Evolutionary conservation across 2,113 vertebrate genomes (phyloP).

Genomic region (Vanacampus margaritifer): DNA sequence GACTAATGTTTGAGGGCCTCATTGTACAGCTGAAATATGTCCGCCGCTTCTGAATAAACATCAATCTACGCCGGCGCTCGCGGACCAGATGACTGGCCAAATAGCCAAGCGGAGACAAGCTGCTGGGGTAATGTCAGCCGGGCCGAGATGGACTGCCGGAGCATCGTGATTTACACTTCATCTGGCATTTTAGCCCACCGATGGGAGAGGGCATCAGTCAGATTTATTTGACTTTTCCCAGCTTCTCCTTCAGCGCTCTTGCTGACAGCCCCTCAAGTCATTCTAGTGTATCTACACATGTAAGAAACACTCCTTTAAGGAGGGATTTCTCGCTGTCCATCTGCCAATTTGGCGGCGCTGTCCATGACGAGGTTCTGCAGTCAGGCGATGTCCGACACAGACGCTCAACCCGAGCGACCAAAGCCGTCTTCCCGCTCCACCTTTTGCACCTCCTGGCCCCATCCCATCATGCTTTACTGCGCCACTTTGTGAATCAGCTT

Average conservation of each 20-base stretch:
- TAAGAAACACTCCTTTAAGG: slow-evolving; percentile 62
- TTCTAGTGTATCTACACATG: slow-evolving; percentile 70
- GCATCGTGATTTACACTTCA: slow-evolving; percentile 71
- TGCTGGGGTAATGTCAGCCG: slow-evolving; percentile 68
- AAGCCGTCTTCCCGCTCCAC: slow-evolving; percentile 19
- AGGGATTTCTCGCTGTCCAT: slow-evolving; percentile 28
- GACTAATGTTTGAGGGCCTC: slow-evolving; percentile 69
- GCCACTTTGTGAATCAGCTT: slow-evolving; percentile 72
- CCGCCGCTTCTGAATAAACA: slow-evolving; percentile 73
- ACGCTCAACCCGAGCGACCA: slow-evolving; percentile 29
- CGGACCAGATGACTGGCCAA: slow-evolving; percentile 66
- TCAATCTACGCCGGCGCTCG: slow-evolving; percentile 63
- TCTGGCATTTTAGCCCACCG: slow-evolving; percentile 73
- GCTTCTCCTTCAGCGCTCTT: slow-evolving; percentile 46
- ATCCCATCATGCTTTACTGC: slow-evolving; percentile 46
- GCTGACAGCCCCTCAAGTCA: slow-evolving; percentile 75
- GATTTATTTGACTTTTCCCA: slow-evolving; percentile 74
- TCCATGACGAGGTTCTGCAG: slow-evolving; percentile 32
- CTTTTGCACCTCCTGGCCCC: slow-evolving; percentile 25
- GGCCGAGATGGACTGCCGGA: slow-evolving; percentile 61
- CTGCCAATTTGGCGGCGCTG: slow-evolving; percentile 65
- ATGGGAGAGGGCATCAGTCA: slow-evolving; percentile 72
- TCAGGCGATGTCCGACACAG: slow-evolving; percentile 21
- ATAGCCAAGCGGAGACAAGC: slow-evolving; percentile 68
- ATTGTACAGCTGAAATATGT: slow-evolving; percentile 71